Base-by-base conservation (phyloP, 2,113 vertebrate species). In the Gasterosteus aculeatus region DNA sequence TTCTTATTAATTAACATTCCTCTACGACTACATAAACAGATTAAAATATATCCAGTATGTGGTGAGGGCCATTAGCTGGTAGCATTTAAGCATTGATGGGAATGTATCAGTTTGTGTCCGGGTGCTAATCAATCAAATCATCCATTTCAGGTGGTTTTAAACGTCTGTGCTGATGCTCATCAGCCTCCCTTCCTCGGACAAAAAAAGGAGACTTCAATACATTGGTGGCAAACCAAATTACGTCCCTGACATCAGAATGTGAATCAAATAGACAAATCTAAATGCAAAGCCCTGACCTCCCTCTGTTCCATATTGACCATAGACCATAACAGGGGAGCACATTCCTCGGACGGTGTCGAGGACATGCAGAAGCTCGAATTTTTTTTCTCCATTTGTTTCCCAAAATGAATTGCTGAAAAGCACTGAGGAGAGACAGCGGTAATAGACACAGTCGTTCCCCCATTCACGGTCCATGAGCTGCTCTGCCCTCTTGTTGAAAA, bases 381-480 rank as follows among this genome's bases (percentile, higher is more conserved):
- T 53, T 22, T 53, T 53, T 16, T 22, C 22, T 29, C 22, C 29
- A 51, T 84, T 38, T 38, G 19, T 70, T 68, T 38, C 47, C 61
- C 31, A 56, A 71, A 71, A 70, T 41, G 35, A 49, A 49, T 72
- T 57, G 59, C 49, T 59, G 47, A 63, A 77, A 77, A 10, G 31
- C 56, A 66, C 53, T 31, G 49, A 75, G 46, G 69, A 64, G 80
- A 49, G 47, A 78, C 57, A n/a, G 67, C 51, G 71, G 68, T 80
- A 88, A 87, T 62, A 88, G 84, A 90, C 78, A 72, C 15, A 62
- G 60, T 77, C 51, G 19, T 65, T 85, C 83, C 76, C 54, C 69
- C 76, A 64, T 71, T 75, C 75, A 83, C 69, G 61, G 65, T 70
- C 44, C 59, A 31, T 51, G 65, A 81, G 65, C 76, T 82, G 76